Conservation (phyloP, 2,113 vertebrate species). For the Hirundichthys speculiger region DNA sequence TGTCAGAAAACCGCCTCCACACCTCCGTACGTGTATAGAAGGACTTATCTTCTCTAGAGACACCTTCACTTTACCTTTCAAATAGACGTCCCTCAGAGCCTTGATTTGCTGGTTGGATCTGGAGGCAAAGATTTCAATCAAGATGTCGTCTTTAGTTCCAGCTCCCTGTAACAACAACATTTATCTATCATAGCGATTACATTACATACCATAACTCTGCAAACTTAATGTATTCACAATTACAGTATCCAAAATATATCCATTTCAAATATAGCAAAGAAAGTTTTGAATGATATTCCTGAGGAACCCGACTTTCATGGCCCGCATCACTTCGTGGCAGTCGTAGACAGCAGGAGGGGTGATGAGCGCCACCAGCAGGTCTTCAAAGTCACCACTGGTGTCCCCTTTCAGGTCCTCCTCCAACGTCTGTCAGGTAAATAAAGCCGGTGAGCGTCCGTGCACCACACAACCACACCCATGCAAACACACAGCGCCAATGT, state of each 20-base stretch:
- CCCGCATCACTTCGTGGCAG: conserved; percentile 79
- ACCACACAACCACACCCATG: neutral
- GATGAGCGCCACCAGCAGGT: conserved; percentile 77
- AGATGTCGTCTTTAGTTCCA: conserved; percentile 71
- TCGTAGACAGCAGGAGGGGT: conserved; percentile 78
- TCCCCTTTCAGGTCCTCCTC: conserved; percentile 83
- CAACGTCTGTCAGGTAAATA: conserved; percentile 65
- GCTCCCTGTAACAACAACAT: conserved; percentile 68
- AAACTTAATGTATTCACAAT: no score
- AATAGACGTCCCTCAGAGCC: conserved; percentile 75
- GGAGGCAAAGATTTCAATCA: conserved; percentile 85
- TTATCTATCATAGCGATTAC: no score
- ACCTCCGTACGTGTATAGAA: no score
- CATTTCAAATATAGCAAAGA: no score
- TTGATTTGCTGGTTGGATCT: conserved; percentile 81
- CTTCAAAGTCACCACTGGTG: conserved; percentile 76
- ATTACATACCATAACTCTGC: no score
- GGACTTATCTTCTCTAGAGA: no score
- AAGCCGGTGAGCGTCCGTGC: neutral
- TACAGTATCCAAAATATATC: no score
- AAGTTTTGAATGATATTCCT: no score
- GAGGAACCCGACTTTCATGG: conserved; percentile 73
- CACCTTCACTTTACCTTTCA: conserved; percentile 59
- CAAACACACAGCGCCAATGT: conserved; percentile 3
- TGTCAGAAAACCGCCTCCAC: no score